A percentile compares a stretch with the other conserved stretches of the same genome.
Conservation (phyloP, 2,113 vertebrate genomes). For the Peromyscus californicus region DNA sequence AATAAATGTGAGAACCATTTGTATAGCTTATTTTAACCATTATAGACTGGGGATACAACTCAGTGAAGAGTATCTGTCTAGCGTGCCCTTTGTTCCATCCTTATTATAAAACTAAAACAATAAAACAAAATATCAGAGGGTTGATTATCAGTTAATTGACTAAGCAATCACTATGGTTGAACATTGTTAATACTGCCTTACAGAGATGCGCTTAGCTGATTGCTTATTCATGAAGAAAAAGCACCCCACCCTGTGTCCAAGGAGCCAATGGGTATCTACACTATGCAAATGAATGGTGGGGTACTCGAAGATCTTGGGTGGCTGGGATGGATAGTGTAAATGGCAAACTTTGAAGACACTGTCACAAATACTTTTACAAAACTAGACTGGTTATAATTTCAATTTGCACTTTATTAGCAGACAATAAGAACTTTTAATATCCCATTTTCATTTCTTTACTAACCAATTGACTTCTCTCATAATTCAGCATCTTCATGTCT, state of each 20-base stretch:
- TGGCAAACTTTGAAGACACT: neutral
- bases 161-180: neutral
- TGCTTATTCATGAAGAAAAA: neutral
- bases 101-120: neutral
- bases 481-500: neutral
- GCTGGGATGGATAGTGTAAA: neutral
- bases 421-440: neutral
- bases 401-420: neutral
- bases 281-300: accelerated
- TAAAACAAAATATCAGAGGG: neutral
- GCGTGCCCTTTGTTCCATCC: neutral
- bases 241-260: too few relatives aligned
- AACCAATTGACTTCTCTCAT: neutral
- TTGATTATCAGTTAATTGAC: neutral
- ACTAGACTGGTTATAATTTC: neutral
- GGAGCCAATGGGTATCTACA: neutral
- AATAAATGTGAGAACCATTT: neutral
- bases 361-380: neutral
- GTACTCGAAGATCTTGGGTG: neutral
- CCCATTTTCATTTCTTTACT: neutral
- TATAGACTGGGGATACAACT: neutral
- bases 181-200: neutral
- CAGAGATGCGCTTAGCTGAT: neutral
- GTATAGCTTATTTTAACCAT: neutral
- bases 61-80: neutral